Conservation (phyloP, 2,797 vertebrate genomes). For the Crax fasciolata region DNA sequence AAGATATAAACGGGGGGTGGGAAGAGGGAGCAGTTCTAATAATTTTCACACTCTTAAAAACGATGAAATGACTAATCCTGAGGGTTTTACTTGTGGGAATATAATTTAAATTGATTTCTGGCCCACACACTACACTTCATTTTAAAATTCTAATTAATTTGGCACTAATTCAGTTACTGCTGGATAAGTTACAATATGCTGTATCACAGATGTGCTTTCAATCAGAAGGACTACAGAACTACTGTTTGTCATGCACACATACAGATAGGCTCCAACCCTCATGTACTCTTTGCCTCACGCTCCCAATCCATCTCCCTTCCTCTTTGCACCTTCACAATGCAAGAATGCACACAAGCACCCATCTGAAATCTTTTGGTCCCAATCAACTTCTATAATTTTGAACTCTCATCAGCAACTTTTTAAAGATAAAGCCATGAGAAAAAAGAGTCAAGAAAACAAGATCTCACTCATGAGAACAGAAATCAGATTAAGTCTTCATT, state of each 20-base stretch:
- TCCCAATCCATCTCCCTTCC: neutral
- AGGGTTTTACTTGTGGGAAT: slow-evolving; percentile 36
- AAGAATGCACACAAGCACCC: neutral
- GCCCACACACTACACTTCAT: slow-evolving; percentile 25
- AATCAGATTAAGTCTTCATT: neutral
- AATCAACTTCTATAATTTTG: neutral
- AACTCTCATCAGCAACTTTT: neutral
- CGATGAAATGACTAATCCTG: slow-evolving; percentile 25
- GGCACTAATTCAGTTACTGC: slow-evolving; percentile 55
- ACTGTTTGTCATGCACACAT: neutral
- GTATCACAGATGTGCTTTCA: slow-evolving; percentile 19
- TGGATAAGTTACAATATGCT: slow-evolving; percentile 15
- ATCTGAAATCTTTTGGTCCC: neutral
- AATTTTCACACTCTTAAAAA: neutral
- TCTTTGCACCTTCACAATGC: neutral
- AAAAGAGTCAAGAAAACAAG: neutral
- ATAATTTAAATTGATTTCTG: slow-evolving; percentile 60
- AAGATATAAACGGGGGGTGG: neutral
- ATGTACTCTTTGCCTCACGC: neutral
- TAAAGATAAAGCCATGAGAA: neutral
- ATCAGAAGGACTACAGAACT: slow-evolving; percentile 13
- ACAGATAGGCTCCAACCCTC: neutral
- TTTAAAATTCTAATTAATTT: slow-evolving; percentile 71
- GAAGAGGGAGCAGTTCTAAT: neutral
- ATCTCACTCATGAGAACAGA: neutral